A percentile compares a stretch with the other conserved stretches of the same genome.
These are phyloP conservation scores for Andrena marginata DNA, from an alignment of 2,888 invertebrate species.

Conservation along the genomic window DNA sequence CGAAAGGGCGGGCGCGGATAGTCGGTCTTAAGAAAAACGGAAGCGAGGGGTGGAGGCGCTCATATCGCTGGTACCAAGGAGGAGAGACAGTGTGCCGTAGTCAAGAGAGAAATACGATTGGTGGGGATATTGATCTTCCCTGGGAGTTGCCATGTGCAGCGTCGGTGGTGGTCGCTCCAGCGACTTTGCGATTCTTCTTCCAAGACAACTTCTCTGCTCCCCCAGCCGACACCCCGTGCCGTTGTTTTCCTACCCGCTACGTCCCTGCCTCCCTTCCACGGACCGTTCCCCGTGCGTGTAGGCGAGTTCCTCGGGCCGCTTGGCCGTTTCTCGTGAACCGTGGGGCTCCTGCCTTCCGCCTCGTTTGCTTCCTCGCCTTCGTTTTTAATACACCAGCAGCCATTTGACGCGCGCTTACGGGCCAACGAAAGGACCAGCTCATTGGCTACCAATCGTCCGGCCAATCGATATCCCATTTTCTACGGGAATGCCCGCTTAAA, in stretches of 20 bases:
- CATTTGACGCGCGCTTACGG: slow-evolving; percentile 24
- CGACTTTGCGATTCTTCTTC: slow-evolving; percentile 73
- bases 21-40: slow-evolving; percentile 18
- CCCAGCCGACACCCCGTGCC: not conserved
- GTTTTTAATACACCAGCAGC: not conserved
- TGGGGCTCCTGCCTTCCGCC: not conserved
- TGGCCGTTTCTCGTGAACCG: not conserved
- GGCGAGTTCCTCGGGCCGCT: not conserved
- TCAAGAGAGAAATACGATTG: slow-evolving; percentile 77
- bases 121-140: slow-evolving; percentile 81
- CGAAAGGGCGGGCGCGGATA: slow-evolving; percentile 4
- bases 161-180: slow-evolving; percentile 60
- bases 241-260: slow-evolving; percentile 31
- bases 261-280: not conserved
- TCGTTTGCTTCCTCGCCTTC: not conserved
- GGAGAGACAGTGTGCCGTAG: slow-evolving; percentile 65
- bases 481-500: not conserved
- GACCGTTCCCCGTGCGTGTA: not conserved
- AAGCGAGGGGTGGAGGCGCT: slow-evolving; percentile 30
- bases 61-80: slow-evolving; percentile 59
- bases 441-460: slow-evolving; percentile 59
- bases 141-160: slow-evolving; percentile 78
- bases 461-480: slow-evolving; percentile 62
- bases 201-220: slow-evolving; percentile 44
- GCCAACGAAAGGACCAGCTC: slow-evolving; percentile 33